Evolutionary conservation across 2,888 invertebrate genomes (phyloP).

Genomic region (Campoplex capitator): DNA sequence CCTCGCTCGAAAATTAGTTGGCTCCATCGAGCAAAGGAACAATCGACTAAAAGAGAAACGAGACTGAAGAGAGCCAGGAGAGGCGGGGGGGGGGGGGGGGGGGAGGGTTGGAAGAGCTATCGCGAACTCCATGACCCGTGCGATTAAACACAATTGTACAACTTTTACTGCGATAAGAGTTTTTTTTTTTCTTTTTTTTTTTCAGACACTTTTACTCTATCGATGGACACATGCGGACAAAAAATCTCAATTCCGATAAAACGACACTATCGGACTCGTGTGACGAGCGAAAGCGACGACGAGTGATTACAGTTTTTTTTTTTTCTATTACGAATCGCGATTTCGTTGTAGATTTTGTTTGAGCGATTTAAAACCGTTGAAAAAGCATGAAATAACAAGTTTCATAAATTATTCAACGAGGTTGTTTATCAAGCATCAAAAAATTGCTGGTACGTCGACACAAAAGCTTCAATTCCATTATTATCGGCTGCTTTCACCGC

Average conservation of each 20-base stretch:
- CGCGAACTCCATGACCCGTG: slow-evolving; percentile 60
- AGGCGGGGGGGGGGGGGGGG: background rate
- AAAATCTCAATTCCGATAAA: slow-evolving; percentile 12
- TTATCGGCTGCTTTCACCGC: background rate
- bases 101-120: background rate
- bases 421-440: no score
- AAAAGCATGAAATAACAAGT: no score
- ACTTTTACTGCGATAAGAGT: slow-evolving; percentile 51
- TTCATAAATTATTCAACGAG: no score
- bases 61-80: background rate
- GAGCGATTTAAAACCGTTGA: no score
- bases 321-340: background rate
- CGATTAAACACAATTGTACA: slow-evolving; percentile 64
- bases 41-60: slow-evolving; percentile 14
- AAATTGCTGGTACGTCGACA: background rate
- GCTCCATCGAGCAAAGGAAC: background rate
- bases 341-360: background rate
- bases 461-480: background rate
- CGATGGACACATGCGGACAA: slow-evolving; percentile 23
- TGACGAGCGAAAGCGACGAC: background rate
- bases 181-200: slow-evolving; percentile 14
- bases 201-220: slow-evolving; percentile 29
- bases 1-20: background rate
- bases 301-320: background rate
- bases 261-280: background rate